A percentile compares a stretch with the other conserved stretches of the same genome.
Conservation (phyloP, 2,888 invertebrate species). For the Stenchaetothrips biformis region DNA sequence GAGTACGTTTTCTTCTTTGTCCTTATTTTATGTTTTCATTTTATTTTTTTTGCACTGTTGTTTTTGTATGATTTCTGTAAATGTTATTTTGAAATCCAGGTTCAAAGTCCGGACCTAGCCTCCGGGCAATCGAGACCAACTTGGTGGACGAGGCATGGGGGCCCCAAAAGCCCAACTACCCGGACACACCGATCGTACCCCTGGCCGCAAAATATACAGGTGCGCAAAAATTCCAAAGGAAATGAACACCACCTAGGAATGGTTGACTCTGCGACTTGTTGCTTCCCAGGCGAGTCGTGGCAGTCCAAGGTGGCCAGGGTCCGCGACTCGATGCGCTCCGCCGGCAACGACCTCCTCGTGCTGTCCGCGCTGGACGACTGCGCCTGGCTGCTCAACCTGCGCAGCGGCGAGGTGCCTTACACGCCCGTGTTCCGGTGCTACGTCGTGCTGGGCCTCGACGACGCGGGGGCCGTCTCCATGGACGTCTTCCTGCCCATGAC, state of each 20-base stretch:
- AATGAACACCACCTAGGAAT: neutral
- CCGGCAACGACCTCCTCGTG: conserved; percentile 43
- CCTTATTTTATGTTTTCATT: too few species aligned
- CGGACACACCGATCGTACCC: conserved; percentile 43
- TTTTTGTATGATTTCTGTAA: too few species aligned
- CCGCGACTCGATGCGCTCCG: conserved; percentile 36
- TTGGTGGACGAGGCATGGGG: conserved; percentile 48
- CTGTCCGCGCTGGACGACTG: conserved; percentile 49
- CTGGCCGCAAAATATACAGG: conserved; percentile 43
- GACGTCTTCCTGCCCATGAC: conserved; percentile 35
- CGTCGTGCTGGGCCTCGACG: conserved; percentile 37
- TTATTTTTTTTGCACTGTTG: too few species aligned
- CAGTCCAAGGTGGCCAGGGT: conserved; percentile 37
- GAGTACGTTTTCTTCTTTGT: neutral
- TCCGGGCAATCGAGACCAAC: conserved; percentile 38
- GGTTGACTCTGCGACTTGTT: neutral
- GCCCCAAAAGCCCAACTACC: conserved; percentile 41
- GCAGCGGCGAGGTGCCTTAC: conserved; percentile 48
- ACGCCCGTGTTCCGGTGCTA: conserved; percentile 46
- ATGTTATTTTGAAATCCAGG: too few species aligned
- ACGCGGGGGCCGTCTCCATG: neutral
- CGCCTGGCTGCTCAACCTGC: conserved; percentile 50
- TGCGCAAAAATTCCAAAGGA: conserved; percentile 22
- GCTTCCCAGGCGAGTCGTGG: conserved; percentile 37
- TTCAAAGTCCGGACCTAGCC: too few species aligned